Percentiles rank a stretch among this genome's conserved stretches.
Evolutionary conservation across 1,140 invertebrate genomes (phyloP).

Genomic region (Leptinotarsa lineolata): DNA sequence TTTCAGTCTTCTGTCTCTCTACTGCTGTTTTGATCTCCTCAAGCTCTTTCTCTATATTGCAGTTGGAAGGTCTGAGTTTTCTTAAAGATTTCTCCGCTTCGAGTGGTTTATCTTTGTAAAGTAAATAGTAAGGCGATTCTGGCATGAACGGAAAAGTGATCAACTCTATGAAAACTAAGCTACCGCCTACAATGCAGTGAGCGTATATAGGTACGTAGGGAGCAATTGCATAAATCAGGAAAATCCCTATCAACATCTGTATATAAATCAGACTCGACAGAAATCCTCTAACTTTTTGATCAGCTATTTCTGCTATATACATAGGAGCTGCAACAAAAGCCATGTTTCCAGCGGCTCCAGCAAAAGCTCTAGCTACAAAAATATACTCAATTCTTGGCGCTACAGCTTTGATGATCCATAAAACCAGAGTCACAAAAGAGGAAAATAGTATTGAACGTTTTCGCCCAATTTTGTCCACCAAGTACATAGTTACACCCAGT

Average conservation of each 20-base stretch:
- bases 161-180: constrained; percentile 40
- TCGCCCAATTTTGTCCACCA: constrained; percentile 67
- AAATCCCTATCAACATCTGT: constrained; percentile 48
- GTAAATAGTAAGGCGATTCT: constrained; percentile 48
- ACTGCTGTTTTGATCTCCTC: constrained; percentile 55
- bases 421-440: constrained; percentile 63
- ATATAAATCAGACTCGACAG: constrained; percentile 46
- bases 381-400: constrained; percentile 56
- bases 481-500: constrained; percentile 60
- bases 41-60: constrained; percentile 56
- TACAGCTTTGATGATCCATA: constrained; percentile 65
- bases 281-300: constrained; percentile 49
- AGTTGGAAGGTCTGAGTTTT: constrained; percentile 59
- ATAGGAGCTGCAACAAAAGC: constrained; percentile 48
- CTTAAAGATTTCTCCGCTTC: constrained; percentile 60
- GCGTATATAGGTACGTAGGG: constrained; percentile 44
- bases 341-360: constrained; percentile 40
- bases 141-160: constrained; percentile 49
- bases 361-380: constrained; percentile 58
- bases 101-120: constrained; percentile 50
- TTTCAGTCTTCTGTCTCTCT: constrained; percentile 45
- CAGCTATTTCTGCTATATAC: constrained; percentile 53
- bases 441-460: constrained; percentile 64
- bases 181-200: constrained; percentile 45
- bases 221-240: constrained; percentile 46